Evolutionary conservation across 2,797 vertebrate species (phyloP).

Genomic region (Sebastes vulpes): DNA sequence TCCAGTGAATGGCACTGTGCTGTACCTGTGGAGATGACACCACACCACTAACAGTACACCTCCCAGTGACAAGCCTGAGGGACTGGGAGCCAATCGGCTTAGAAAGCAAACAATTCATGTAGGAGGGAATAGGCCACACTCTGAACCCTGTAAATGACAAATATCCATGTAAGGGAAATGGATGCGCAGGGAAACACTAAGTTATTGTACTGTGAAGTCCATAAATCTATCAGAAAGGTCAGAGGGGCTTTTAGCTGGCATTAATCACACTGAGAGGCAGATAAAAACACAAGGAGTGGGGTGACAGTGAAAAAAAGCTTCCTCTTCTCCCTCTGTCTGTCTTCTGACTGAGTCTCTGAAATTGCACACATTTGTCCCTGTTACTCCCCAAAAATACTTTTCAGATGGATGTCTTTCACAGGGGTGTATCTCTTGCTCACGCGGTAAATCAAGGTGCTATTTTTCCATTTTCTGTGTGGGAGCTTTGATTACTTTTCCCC

Average conservation of each 20-base stretch:
- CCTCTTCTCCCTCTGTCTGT: slow-evolving; percentile 15
- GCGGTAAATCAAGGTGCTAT: slow-evolving; percentile 62
- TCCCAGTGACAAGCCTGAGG: slow-evolving; percentile 17
- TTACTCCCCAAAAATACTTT: slow-evolving; percentile 52
- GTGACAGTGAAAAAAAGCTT: slow-evolving; percentile 38
- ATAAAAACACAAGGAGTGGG: slow-evolving; percentile 54
- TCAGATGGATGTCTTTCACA: slow-evolving; percentile 49
- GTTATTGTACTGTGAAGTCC: slow-evolving; percentile 81
- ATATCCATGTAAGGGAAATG: slow-evolving; percentile 76
- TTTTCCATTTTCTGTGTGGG: slow-evolving; percentile 55
- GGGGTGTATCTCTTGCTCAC: slow-evolving; percentile 36
- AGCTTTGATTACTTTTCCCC: slow-evolving; percentile 49
- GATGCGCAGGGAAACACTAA: slow-evolving; percentile 73
- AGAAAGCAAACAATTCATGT: slow-evolving; percentile 42
- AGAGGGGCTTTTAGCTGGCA: slow-evolving; percentile 72
- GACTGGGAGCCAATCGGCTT: slow-evolving; percentile 63
- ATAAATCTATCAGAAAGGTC: slow-evolving; percentile 86
- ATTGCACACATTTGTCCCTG: slow-evolving; percentile 70
- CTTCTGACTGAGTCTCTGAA: slow-evolving; percentile 46
- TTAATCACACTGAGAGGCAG: slow-evolving; percentile 79
- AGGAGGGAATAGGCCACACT: slow-evolving; percentile 53
- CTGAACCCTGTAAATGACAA: slow-evolving; percentile 73
- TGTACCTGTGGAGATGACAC: slow-evolving; percentile 22
- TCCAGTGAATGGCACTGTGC: background rate
- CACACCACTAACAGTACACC: background rate